Conservation (phyloP, 2,888 invertebrate genomes). For the Frankliniella fusca region DNA sequence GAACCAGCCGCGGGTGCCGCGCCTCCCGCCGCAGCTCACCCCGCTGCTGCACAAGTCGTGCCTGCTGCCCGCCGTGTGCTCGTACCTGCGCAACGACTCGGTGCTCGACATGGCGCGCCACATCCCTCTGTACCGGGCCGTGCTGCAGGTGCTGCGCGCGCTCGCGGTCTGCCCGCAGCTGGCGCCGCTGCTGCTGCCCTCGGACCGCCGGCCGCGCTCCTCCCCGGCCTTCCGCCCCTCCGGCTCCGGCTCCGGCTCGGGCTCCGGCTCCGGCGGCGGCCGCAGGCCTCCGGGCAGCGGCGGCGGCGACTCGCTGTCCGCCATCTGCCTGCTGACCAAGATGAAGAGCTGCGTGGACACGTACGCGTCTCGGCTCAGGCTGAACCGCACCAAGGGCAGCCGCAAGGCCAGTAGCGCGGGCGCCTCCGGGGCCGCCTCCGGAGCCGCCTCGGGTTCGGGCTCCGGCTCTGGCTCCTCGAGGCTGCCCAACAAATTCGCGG, state of each 20-base stretch:
- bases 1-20: constrained; percentile 48
- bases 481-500: constrained; percentile 45
- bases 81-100: constrained; percentile 90
- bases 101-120: constrained; percentile 96
- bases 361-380: constrained; percentile 75
- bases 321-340: constrained; percentile 72
- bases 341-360: constrained; percentile 91
- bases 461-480: constrained; percentile 44
- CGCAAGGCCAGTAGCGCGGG: constrained; percentile 50
- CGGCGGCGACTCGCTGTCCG: constrained; percentile 55
- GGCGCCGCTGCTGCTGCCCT: constrained; percentile 62
- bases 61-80: constrained; percentile 80
- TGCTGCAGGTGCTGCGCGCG: constrained; percentile 75
- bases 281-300: constrained; percentile 37
- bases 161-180: constrained; percentile 60
- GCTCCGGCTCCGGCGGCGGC: constrained; percentile 40
- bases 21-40: constrained; percentile 58
- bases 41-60: constrained; percentile 73
- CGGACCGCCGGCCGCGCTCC: constrained; percentile 39
- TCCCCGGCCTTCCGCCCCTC: not conserved
- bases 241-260: constrained; percentile 39
- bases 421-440: constrained; percentile 39
- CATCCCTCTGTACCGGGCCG: constrained; percentile 85
- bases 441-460: constrained; percentile 42
- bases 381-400: constrained; percentile 60